Conservation (phyloP, 2,113 vertebrate genomes). For the Phalacrocorax aristotelis region DNA sequence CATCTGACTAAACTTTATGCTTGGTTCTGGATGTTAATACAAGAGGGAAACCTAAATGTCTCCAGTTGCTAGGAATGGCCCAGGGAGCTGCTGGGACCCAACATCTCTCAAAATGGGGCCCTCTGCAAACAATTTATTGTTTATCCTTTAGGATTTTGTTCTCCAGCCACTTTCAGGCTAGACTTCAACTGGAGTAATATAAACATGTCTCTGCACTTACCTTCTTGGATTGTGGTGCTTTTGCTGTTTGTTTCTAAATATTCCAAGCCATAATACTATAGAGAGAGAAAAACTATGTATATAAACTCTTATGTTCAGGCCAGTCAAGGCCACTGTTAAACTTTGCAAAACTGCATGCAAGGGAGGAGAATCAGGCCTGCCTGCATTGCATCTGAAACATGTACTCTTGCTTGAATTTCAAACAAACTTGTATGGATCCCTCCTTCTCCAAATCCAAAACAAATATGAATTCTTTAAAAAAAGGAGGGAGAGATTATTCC, state of each 20-base stretch:
- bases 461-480: slow-evolving; percentile 20
- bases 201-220: neutral
- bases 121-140: neutral
- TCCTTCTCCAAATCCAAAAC: neutral
- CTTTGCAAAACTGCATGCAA: neutral
- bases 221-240: neutral
- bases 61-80: neutral
- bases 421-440: neutral
- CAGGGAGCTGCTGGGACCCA: neutral
- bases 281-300: neutral
- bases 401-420: neutral
- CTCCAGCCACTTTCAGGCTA: neutral
- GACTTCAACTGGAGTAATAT: neutral
- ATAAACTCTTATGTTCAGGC: neutral
- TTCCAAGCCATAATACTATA: neutral
- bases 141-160: neutral
- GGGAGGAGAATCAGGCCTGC: neutral
- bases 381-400: neutral
- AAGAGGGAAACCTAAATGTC: neutral
- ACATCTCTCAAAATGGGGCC: neutral
- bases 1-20: neutral
- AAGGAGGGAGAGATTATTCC: neutral
- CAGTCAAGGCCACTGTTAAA: neutral
- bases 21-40: neutral
- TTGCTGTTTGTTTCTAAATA: neutral